A percentile compares a stretch with the other conserved stretches of the same genome.
Evolutionary conservation across 2,888 invertebrate species (phyloP).

Genomic region (Operophtera brumata): DNA sequence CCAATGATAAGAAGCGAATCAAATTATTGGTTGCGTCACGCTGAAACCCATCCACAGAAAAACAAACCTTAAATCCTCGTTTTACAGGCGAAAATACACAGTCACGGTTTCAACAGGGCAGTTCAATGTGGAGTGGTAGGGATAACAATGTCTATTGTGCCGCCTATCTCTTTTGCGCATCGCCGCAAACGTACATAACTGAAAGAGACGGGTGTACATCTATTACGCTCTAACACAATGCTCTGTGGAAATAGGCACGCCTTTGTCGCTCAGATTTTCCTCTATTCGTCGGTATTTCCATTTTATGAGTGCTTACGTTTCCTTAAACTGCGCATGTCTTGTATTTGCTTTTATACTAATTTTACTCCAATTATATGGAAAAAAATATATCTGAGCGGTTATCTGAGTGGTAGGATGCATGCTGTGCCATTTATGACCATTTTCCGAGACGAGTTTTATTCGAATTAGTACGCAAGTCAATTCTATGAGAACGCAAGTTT

Average conservation of each 20-base stretch:
- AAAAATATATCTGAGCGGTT: not conserved
- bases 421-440: not conserved
- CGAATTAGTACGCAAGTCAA: not conserved
- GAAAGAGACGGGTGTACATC: slow-evolving; percentile 48
- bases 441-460: not conserved
- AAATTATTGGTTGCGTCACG: slow-evolving; percentile 70
- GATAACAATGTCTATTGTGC: slow-evolving; percentile 80
- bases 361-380: not conserved
- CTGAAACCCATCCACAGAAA: slow-evolving; percentile 36
- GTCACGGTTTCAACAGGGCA: slow-evolving; percentile 54
- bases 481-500: too few relatives aligned
- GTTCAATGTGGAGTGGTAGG: slow-evolving; percentile 57
- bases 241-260: slow-evolving; percentile 60
- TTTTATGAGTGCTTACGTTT: slow-evolving; percentile 34
- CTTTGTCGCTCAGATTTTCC: slow-evolving; percentile 67
- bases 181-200: slow-evolving; percentile 55
- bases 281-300: slow-evolving; percentile 57
- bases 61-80: slow-evolving; percentile 36
- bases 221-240: slow-evolving; percentile 60
- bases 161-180: slow-evolving; percentile 75
- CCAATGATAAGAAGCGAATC: slow-evolving; percentile 70
- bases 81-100: slow-evolving; percentile 45
- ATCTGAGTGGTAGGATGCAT: not conserved
- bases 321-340: slow-evolving; percentile 57
- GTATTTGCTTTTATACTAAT: slow-evolving; percentile 20